Evolutionary conservation across 2,113 vertebrate genomes (phyloP).

Genomic region (Colius striatus): DNA sequence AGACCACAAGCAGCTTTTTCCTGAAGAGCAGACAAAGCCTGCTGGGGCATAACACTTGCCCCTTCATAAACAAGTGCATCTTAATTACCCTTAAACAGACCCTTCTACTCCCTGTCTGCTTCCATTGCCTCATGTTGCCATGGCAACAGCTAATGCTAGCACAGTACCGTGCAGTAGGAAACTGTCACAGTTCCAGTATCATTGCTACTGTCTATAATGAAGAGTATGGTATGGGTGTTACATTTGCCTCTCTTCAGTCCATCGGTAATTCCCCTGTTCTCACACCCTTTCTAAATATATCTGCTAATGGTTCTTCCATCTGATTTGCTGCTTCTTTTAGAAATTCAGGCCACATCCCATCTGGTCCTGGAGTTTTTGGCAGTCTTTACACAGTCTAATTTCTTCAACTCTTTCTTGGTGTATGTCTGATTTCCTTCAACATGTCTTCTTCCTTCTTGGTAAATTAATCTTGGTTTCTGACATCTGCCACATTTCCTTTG

Average conservation of each 20-base stretch:
- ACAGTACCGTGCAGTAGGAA: background rate
- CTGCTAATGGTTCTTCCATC: background rate
- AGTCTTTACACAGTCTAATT: background rate
- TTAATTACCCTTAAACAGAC: background rate
- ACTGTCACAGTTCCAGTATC: background rate
- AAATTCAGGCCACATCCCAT: background rate
- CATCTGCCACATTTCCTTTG: background rate
- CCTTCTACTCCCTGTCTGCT: background rate
- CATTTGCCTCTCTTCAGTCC: background rate
- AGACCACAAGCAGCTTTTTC: background rate
- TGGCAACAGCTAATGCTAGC: background rate
- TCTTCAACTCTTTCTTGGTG: background rate
- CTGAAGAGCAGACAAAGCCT: background rate
- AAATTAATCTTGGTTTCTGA: background rate
- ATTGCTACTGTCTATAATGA: background rate
- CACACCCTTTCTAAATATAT: background rate
- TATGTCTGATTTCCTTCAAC: slow-evolving; percentile 8
- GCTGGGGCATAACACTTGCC: background rate
- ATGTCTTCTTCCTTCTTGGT: slow-evolving; percentile 1
- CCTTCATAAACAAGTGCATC: background rate
- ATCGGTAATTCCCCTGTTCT: background rate
- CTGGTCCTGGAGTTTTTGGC: slow-evolving; percentile 35
- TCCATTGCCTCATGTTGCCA: background rate
- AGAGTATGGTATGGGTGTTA: background rate
- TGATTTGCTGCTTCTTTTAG: slow-evolving; percentile 26